Conservation (phyloP, 1,140 invertebrate species). For the Aphis craccivora region DNA sequence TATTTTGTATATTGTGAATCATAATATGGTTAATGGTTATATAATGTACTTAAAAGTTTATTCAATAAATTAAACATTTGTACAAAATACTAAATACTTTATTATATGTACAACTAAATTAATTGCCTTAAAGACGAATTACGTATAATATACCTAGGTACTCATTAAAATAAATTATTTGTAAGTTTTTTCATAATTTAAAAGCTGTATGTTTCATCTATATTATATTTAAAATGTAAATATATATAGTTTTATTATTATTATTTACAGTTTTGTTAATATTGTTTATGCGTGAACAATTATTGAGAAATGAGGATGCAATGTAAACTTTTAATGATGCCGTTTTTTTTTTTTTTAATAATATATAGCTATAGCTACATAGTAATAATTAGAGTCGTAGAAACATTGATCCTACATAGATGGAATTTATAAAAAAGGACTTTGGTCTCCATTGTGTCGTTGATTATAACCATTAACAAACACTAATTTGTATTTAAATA, state of each 20-base stretch:
- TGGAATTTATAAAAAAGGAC: not conserved
- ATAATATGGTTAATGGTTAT: not conserved
- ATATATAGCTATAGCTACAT: not conserved
- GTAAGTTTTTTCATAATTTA: not conserved
- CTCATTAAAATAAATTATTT: not conserved
- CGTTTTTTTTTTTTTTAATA: not conserved
- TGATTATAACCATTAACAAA: not conserved
- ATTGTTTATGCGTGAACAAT: not conserved
- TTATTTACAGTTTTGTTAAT: not conserved
- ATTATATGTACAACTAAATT: not conserved
- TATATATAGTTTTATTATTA: no score
- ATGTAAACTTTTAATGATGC: not conserved
- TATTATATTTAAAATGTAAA: not conserved
- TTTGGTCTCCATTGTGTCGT: not conserved
- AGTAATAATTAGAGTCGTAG: not conserved
- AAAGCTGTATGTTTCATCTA: not conserved
- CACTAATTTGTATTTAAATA: not conserved
- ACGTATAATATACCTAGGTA: not conserved
- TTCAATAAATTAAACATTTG: not conserved
- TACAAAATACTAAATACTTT: no score
- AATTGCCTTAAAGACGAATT: not conserved
- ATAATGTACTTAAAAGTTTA: not conserved
- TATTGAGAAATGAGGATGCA: not conserved
- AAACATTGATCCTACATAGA: not conserved
- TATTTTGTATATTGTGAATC: not conserved